Evolutionary conservation across 2,113 vertebrate species (phyloP), one percentile per base, ranked within the genome.

Genomic region (Oostethus manadensis): DNA sequence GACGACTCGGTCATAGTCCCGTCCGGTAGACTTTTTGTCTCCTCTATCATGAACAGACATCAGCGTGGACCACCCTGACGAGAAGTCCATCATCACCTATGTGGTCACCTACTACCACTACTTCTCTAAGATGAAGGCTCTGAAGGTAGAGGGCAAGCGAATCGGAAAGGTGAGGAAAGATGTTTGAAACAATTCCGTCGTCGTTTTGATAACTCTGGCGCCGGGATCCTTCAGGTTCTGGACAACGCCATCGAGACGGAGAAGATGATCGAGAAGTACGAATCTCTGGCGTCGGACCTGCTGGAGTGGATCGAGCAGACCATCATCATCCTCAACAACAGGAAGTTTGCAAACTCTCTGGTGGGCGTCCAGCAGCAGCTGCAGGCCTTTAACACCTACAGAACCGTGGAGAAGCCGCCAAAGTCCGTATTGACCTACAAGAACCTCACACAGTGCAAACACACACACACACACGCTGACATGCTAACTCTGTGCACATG

Each of bases 281-380:
- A 99, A 70, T 98, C 94, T 0, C 89, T 98, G 86, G 96, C 96
- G 4, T 99, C 96, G 0, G 96, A 99, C 80, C 92, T 99, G 35
- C 92, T 99, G 51, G 96, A 99, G 86, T 99, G 96, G 96, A 98
- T 98, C 40, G 96, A 99, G 50, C 96, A 99, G 87, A 99, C 96
- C 83, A 98, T 98, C 84, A 97, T 98, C 80, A 99, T 99, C 85
- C 89, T 99, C 71, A 99, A 99, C 90, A 99, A 99, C 82, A 93
- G 96, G 80, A 99, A 98, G 84, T 99, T 99, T 54, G 96, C 96
- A 78, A 99, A 99, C 89, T 98, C 96, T 0, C 90, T 99, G 44
- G 91, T 93, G 18, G 96, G 96, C 2, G 96, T 99, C 61, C 96
- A 99, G 46, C 96, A 98, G 74, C 96, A 99, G 82, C 93, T 99